A percentile compares a stretch with the other conserved stretches of the same genome.
Conservation (phyloP, 2,113 vertebrate species). For the Thymallus thymallus region DNA sequence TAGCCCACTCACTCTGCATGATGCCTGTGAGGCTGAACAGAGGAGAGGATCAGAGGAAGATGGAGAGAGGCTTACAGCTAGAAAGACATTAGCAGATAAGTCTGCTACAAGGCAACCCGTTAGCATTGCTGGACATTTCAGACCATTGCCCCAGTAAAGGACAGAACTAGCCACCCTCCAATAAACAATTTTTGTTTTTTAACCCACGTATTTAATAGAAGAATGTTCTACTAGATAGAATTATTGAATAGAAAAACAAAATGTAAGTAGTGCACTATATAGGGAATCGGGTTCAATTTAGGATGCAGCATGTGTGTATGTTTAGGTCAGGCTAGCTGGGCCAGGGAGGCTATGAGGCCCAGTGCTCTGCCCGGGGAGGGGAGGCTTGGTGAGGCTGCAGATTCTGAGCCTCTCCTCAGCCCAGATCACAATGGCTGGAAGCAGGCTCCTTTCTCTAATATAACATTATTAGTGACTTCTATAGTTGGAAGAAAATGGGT, state of each 20-base stretch:
- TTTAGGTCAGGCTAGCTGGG: slow-evolving; percentile 44
- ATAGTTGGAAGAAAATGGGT: slow-evolving; percentile 21
- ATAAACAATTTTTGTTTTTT: background rate
- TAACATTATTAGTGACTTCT: slow-evolving; percentile 14
- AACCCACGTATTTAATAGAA: too few species aligned
- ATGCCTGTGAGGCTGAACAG: slow-evolving; percentile 51
- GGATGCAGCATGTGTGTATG: background rate
- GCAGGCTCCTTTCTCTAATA: background rate
- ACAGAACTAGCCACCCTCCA: background rate
- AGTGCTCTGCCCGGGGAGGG: background rate
- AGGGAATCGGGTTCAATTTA: background rate
- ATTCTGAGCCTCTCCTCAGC: slow-evolving; percentile 5
- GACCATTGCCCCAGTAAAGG: background rate
- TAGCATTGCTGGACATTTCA: slow-evolving; percentile 40
- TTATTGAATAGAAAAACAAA: too few species aligned
- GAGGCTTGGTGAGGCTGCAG: background rate
- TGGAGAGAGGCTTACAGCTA: too few species aligned
- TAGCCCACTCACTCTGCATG: slow-evolving; percentile 14
- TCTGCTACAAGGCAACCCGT: slow-evolving; percentile 15
- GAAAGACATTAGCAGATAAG: background rate
- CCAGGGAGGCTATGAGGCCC: slow-evolving; percentile 18
- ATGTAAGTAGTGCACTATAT: background rate
- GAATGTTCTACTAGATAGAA: too few species aligned
- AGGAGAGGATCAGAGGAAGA: slow-evolving; percentile 17
- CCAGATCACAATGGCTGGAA: background rate